These are phyloP conservation scores for Corynorhinus townsendii DNA, from an alignment of 2,113 vertebrate species.

Conservation along the genomic window DNA sequence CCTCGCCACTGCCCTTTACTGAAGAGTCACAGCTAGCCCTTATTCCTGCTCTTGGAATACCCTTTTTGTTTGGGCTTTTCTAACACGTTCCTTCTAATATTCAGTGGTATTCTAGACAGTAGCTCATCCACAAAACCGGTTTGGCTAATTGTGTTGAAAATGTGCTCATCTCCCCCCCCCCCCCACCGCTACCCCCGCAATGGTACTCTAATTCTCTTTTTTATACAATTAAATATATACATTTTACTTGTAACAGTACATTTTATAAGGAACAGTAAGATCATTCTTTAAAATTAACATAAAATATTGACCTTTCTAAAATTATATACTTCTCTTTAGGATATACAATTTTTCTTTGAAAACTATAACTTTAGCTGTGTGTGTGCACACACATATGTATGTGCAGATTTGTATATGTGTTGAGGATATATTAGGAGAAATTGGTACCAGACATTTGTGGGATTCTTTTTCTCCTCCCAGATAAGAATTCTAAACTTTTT, in stretches of 20 bases:
- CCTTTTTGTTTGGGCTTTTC: background rate
- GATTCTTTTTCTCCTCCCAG: background rate
- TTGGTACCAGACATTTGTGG: background rate
- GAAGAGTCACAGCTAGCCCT: background rate
- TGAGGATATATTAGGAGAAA: background rate
- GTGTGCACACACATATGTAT: background rate
- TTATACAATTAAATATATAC: background rate
- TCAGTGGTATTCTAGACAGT: background rate
- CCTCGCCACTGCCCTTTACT: background rate
- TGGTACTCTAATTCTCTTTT: background rate
- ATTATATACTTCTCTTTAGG: background rate
- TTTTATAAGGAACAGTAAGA: background rate
- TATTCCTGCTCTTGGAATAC: background rate
- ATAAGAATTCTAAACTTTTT: background rate
- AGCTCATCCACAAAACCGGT: background rate
- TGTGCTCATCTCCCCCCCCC: fast-evolving
- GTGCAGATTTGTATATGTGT: background rate
- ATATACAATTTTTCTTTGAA: background rate
- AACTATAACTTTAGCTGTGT: background rate
- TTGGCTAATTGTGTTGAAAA: background rate
- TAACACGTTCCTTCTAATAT: background rate
- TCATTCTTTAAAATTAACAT: background rate
- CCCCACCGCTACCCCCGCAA: fast-evolving
- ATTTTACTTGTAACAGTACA: background rate
- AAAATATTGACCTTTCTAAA: background rate